phyloP scores from a whole-genome alignment of 1,140 invertebrate genomes.

The Scaptomyza graminum region DNA sequence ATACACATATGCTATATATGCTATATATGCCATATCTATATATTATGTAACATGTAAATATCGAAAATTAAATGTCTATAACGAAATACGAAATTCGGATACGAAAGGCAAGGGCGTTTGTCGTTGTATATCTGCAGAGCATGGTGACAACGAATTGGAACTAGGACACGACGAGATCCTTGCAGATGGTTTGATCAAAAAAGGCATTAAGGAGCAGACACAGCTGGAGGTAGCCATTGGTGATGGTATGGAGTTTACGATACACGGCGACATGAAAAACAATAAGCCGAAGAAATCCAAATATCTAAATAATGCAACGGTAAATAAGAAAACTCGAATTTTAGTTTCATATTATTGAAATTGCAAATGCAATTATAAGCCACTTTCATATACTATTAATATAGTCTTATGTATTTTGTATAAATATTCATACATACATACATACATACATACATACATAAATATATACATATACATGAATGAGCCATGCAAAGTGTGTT shows the following conservation, averaged over 20 bases:
- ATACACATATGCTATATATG: conserved; percentile 48
- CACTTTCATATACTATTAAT: neutral
- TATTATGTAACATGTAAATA: conserved; percentile 65
- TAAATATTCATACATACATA: conserved; percentile 1
- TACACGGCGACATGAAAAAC: conserved; percentile 92
- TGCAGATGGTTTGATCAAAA: conserved; percentile 92
- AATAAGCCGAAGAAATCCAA: conserved; percentile 89
- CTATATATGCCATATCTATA: conserved; percentile 62
- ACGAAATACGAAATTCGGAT: conserved; percentile 63
- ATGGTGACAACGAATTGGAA: conserved; percentile 87
- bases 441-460: neutral
- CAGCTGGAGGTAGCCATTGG: conserved; percentile 95
- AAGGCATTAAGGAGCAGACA: conserved; percentile 94
- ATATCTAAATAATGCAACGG: conserved; percentile 89
- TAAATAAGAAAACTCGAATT: conserved; percentile 78
- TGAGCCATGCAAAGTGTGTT: no score
- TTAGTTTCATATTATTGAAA: conserved; percentile 5
- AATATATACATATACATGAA: no score
- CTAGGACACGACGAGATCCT: conserved; percentile 90
- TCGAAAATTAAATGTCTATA: conserved; percentile 50
- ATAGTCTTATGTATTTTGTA: conserved; percentile 17
- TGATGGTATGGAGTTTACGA: conserved; percentile 95
- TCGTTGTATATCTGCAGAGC: conserved; percentile 88
- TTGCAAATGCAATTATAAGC: neutral
- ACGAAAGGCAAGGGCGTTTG: conserved; percentile 84